phyloP scores from a whole-genome alignment of 1,140 invertebrate genomes.

The Caenorhabditis remanei region DNA sequence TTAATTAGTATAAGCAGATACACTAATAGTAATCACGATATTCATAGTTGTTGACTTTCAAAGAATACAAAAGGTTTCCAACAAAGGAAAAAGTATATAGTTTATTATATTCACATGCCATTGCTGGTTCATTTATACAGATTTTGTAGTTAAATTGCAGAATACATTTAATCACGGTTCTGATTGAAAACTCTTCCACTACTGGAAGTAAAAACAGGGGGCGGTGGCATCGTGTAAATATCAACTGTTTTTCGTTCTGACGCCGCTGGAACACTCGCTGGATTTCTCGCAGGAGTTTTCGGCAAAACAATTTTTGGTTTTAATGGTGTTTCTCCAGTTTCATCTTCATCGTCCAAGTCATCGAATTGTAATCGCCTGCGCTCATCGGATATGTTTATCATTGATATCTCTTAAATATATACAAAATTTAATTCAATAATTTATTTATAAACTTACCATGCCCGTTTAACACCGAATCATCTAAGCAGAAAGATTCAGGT shows the following conservation, averaged over 20 bases:
- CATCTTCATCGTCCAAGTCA: slow-evolving; percentile 1
- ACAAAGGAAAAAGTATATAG: background rate
- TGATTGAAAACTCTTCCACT: slow-evolving; percentile 1
- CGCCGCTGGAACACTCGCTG: background rate
- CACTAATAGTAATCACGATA: too few relatives aligned
- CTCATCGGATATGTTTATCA: slow-evolving; percentile 22
- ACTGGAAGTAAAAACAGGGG: slow-evolving; percentile 21
- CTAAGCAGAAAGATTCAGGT: background rate
- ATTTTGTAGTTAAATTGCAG: slow-evolving; percentile 2
- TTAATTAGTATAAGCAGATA: background rate
- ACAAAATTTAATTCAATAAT: background rate
- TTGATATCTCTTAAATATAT: slow-evolving; percentile 31
- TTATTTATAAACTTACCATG: background rate
- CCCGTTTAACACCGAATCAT: slow-evolving; percentile 17
- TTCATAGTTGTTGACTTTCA: too few relatives aligned
- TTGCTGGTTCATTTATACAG: background rate
- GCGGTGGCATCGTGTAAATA: background rate
- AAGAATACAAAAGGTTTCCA: background rate
- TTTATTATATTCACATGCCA: background rate
- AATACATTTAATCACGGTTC: background rate
- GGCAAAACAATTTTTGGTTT: background rate
- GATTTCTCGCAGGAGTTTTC: background rate
- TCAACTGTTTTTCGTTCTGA: slow-evolving; percentile 8
- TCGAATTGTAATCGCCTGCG: slow-evolving; percentile 1
- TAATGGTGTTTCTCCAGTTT: background rate